Conservation (phyloP, 2,113 vertebrate genomes). For the Tyto alba region DNA sequence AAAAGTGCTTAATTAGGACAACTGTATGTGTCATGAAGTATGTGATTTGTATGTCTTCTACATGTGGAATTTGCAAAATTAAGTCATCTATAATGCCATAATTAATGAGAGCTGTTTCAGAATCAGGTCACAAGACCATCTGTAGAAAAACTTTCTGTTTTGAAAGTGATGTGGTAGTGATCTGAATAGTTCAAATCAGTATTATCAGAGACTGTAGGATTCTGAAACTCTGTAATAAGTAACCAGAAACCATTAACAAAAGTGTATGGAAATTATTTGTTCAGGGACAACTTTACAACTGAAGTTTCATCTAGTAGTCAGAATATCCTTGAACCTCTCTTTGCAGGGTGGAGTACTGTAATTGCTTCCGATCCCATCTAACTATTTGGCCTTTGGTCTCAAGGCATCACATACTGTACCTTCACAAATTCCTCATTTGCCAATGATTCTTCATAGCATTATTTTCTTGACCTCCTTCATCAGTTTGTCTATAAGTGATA, state of each 20-base stretch:
- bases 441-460: not conserved
- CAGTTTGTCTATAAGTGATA: not conserved
- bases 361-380: not conserved
- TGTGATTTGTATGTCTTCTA: not conserved
- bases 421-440: not conserved
- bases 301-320: not conserved
- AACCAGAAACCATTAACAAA: not conserved
- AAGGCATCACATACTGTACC: not conserved
- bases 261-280: not conserved
- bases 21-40: not conserved
- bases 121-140: not conserved
- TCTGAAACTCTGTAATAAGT: not conserved
- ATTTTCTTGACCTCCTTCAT: not conserved
- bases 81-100: not conserved
- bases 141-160: not conserved
- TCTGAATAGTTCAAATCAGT: not conserved
- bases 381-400: not conserved
- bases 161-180: not conserved
- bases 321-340: not conserved
- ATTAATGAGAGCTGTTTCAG: not conserved
- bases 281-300: not conserved
- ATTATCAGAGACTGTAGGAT: not conserved
- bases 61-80: not conserved
- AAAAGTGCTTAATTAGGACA: not conserved
- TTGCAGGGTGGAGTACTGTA: not conserved